Base-by-base conservation (phyloP, 2,888 invertebrate genomes). In the Drosophila limbata region DNA sequence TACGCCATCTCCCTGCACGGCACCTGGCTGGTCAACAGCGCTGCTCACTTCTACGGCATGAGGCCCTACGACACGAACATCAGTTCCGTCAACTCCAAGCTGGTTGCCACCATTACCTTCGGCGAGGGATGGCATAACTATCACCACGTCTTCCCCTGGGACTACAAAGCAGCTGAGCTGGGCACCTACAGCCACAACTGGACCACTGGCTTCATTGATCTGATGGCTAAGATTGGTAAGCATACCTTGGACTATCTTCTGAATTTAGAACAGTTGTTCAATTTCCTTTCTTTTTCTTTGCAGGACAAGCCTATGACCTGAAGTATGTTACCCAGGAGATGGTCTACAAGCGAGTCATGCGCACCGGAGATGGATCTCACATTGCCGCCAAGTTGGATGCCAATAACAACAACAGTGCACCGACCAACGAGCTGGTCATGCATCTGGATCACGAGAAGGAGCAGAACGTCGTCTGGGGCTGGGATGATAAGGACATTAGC, bases 11-110 rank as follows among this genome's bases (percentile, higher is more conserved):
- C 95, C 0, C 94, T 98, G 47, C 96, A 99, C 92, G 94, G 95
- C 84, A 98, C 98, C 0, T 98, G 98, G 98, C 93, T 97, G 67
- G 97, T 98, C 17, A 98, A 98, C 93, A 97, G 97, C 69, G 97
- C 97, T 0, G 98, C 98, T 0, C 98, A 98, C 91, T 95, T 97
- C 84, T 98, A 96, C 95, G 98, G 98, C 78, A 96, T 95, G 91
- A 95, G 95, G 89, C 98, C 98, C 1, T 98, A 97, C 91, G 98
- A 99, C 92, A 94, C 94, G 77, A 92, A 93, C 65, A 95, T 96
- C 87, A 95, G 95, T 81, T 95, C 97, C 1, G 95, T 95, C 1
- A 96, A 97, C 90, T 96, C 95, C 87, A 91, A 93, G 67, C 84
- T 93, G 0, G 96, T 97, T 0, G 95, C 95, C 0, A 91, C 95